A percentile compares a stretch with the other conserved stretches of the same genome.
These are phyloP conservation scores for Ennomos erosarius DNA, from an alignment of 2,888 invertebrate species.

Conservation along the genomic window DNA sequence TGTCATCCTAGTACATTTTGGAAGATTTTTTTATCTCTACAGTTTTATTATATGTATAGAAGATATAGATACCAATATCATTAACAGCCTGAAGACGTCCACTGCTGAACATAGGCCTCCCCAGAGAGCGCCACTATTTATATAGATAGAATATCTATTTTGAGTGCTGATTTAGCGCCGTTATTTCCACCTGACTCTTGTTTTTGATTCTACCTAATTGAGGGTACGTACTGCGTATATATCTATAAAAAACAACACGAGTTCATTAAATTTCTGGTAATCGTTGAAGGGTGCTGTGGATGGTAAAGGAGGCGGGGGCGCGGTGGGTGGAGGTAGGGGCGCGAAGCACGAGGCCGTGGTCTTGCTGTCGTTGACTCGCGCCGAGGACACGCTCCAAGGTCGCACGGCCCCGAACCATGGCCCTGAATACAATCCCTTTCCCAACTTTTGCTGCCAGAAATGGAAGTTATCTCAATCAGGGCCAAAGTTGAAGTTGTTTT, in stretches of 20 bases:
- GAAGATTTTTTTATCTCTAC: too few species aligned
- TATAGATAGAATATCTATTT: too few species aligned
- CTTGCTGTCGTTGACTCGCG: conserved; percentile 78
- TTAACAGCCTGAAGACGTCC: too few species aligned
- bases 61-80: too few species aligned
- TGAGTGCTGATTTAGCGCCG: not conserved
- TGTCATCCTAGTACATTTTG: too few species aligned
- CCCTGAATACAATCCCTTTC: conserved; percentile 49
- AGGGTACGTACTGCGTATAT: conserved; percentile 11
- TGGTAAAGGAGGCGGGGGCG: conserved; percentile 54
- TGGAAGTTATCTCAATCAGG: conserved; percentile 36
- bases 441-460: conserved; percentile 47
- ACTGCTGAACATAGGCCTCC: too few species aligned
- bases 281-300: conserved; percentile 45
- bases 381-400: conserved; percentile 79
- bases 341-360: conserved; percentile 53
- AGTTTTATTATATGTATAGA: too few species aligned
- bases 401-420: conserved; percentile 60
- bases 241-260: conserved; percentile 34
- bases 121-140: too few species aligned
- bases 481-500: conserved; percentile 25
- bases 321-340: conserved; percentile 39
- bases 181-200: conserved; percentile 5
- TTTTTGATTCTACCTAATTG: conserved; percentile 18
- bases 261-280: conserved; percentile 64